These are phyloP conservation scores for Lepidurus apus DNA, from an alignment of 1,140 invertebrate genomes.

Conservation along the genomic window DNA sequence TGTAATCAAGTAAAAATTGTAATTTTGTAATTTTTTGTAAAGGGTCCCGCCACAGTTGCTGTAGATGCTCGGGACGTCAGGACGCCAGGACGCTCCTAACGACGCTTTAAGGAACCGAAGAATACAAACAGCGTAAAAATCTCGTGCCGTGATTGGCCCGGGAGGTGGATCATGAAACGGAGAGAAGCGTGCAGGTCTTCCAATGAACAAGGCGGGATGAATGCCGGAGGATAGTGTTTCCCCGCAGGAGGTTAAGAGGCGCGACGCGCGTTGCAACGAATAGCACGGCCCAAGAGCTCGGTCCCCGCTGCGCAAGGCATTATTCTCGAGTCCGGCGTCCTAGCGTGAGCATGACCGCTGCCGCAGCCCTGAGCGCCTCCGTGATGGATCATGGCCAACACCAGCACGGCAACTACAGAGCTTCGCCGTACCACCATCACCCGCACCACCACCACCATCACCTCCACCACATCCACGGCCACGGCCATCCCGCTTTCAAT, in stretches of 20 bases:
- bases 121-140: background rate
- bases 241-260: constrained; percentile 16
- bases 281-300: constrained; percentile 27
- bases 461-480: constrained; percentile 24
- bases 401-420: constrained; percentile 23
- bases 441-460: constrained; percentile 25
- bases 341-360: constrained; percentile 36
- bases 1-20: no score
- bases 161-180: constrained; percentile 2
- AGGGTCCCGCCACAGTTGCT: no score
- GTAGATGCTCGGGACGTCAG: background rate
- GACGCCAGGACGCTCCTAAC: background rate
- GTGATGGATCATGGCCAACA: constrained; percentile 35
- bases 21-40: no score
- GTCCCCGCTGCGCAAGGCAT: constrained; percentile 33
- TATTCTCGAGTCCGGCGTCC: constrained; percentile 35
- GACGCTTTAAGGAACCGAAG: background rate
- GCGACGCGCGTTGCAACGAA: constrained; percentile 16
- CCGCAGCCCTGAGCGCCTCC: constrained; percentile 32
- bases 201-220: constrained; percentile 6
- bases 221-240: constrained; percentile 21
- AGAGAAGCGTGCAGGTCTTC: background rate
- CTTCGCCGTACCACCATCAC: constrained; percentile 20
- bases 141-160: background rate
- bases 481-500: constrained; percentile 25